Base-by-base conservation (phyloP, 2,888 invertebrate genomes). In the Gortyna flavago region DNA sequence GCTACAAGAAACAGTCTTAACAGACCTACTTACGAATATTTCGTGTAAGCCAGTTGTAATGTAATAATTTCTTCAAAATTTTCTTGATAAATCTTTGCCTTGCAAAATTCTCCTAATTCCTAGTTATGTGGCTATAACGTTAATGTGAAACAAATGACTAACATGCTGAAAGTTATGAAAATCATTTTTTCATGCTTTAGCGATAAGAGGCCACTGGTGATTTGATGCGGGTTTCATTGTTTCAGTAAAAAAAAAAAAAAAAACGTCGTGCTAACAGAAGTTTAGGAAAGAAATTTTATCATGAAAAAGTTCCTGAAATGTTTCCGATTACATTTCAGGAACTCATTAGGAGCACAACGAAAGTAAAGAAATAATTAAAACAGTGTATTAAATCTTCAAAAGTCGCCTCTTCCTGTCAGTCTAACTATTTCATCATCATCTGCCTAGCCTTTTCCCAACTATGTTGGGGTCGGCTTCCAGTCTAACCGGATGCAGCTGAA, bases 171-270 rank as follows among this genome's bases (percentile, higher is more conserved):
- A 61, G 44, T 61, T 77, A 62, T 77, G n/a, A 59, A 79, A 79
- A 73, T 35, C 8, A 18, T 4, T 73, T 81, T 16, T 44, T 59
- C 57, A 62, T 57, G 74, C 29, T 32, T 38, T 29, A 21, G 48
- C 76, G 82, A 76, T 76, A 82, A 81, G 32, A 76, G 0, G 25
- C 9, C 6, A 79, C 18, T 51, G n/a, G 0, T 72, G 51, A 51
- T 59, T 59, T 51, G 13, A 61, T 21, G 38, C 59, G 29, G 32
- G 35, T 51, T 57, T 35, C 16, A 72, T 18, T 35, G 51, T 75
- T 62, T 74, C 48, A 5, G 29, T 18, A 35, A 35, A 74, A 48
- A 32, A 44, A 29, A 41, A 38, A 4, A 7, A 0, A 0, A 44
- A 8, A 21, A 25, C 1, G 2, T 25, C 25, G 51, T 25, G 16